These are phyloP conservation scores for Butorides virescens DNA, from an alignment of 2,113 vertebrate species.

Conservation along the genomic window DNA sequence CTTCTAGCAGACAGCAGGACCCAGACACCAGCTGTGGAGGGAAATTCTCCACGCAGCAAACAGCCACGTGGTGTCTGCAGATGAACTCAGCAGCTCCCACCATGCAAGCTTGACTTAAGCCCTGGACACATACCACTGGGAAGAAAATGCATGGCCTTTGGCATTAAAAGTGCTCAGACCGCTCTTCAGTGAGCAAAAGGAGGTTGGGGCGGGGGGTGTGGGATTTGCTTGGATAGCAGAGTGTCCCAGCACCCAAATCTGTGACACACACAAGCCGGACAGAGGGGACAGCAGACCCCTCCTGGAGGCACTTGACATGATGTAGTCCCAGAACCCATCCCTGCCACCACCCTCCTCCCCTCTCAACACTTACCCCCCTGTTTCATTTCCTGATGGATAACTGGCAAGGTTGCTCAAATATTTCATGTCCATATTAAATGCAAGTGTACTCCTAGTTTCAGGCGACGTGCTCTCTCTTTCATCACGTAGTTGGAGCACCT, in stretches of 20 bases:
- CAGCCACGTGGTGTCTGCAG: fast-evolving
- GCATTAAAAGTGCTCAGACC: background rate
- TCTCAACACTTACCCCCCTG: background rate
- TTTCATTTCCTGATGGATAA: background rate
- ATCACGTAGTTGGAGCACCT: background rate
- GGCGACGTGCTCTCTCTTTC: background rate
- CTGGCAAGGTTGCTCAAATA: background rate
- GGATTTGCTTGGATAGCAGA: background rate
- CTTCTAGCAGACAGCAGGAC: background rate
- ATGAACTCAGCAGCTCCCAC: background rate
- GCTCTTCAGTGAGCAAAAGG: background rate
- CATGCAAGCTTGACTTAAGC: fast-evolving
- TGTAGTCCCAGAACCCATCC: background rate
- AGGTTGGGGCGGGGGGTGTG: too few relatives aligned
- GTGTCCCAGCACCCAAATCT: background rate
- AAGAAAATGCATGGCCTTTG: background rate
- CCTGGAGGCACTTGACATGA: background rate
- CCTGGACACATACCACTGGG: background rate
- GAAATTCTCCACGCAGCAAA: background rate
- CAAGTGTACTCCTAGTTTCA: background rate
- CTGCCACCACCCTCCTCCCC: background rate
- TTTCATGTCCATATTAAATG: fast-evolving
- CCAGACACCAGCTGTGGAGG: background rate
- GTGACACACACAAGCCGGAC: background rate
- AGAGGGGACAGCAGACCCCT: background rate